Base-by-base conservation (phyloP, 2,113 vertebrate species). In the Zosterops japonicus region DNA sequence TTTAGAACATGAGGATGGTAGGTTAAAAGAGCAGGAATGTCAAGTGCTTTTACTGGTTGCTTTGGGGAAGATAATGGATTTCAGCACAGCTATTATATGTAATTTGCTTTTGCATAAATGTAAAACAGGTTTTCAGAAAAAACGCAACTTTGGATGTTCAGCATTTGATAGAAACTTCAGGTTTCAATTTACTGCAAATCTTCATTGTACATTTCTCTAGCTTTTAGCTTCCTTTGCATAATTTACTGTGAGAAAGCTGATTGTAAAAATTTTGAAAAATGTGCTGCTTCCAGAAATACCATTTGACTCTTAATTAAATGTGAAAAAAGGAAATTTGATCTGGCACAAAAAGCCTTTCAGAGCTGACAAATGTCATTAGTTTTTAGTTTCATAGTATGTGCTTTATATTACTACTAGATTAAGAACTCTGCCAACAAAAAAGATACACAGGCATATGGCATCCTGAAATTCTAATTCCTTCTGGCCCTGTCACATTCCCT, bases 31-130 rank as follows among this genome's bases (percentile, higher is more conserved):
- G 52, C 87, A 93, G 77, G 57, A 75, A 94, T 55, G 91, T 94
- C 90, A 83, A 74, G 75, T 94, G 78, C 42, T 68, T 94, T 85
- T 68, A 67, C 33, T 93, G 31, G 27, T 94, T 88, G 52, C 79
- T 89, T 94, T 90, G 60, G 28, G 80, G 64, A 96, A 90, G 83
- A 83, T 96, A 96, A 97, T 93, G 92, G 91, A 87, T 96, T 94
- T 96, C 82, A 91, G 87, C 94, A 86, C 52, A 61, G 82, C 93
- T 95, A 83, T 96, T 93, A 96, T 56, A 78, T 64, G 31, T 94
- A 83, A 95, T 96, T 97, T 95, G 39, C 85, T 96, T 97, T 89
- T 67, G 25, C 75, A 85, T 96, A 89, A 95, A 94, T 88, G 65
- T 56, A 83, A 83, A 95, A 61, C 46, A 79, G 72, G 36, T 76